Evolutionary conservation across 2,888 invertebrate genomes (phyloP), one percentile per base, ranked within the genome.

Genomic region (Panzeria rudis): DNA sequence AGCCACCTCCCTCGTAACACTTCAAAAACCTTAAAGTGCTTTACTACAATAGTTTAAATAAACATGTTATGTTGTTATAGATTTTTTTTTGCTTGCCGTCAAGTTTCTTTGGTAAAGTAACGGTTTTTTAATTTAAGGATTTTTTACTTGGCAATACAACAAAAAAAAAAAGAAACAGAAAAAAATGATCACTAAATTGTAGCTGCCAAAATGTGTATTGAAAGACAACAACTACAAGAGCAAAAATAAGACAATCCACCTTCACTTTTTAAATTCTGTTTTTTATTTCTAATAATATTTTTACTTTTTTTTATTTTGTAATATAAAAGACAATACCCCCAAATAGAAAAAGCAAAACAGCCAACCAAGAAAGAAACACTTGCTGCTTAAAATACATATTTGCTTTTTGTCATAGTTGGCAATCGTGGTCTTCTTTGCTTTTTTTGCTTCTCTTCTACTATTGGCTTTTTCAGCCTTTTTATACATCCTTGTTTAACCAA

Each of bases 201-300:
- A 85, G 61, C 82, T 85, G 85, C 82, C 82, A 82, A 79, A 82
- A 85, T 59, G 52, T 71, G 41, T 77, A 77, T 83, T 66, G 64
- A 83, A 66, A 84, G 77, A 77, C 59, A 52, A 83, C n/a, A 56
- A 71, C 17, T 23, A 56, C n/a, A 15, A 56, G 9, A 56, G 29
- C 66, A 59, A 80, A 54, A 44, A 17, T 32, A 44, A 50, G 35
- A 59, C 59, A 71, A 75, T 79, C 85, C 85, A 85, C 85, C 85
- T 85, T 85, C 85, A 85, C 85, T 85, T 85, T 85, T 85, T 79
- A 85, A 73, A 82, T 85, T 85, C 82, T 85, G 82, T 69, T 81
- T 72, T 71, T 84, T 69, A 35, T 52, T 56, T 66, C 52, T 29
- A 62, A 69, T 73, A 29, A 17, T 47, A 73, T 78, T 69, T 79